Percentiles rank a stretch among this genome's conserved stretches.
Conservation (phyloP, 2,113 vertebrate species). For the Picathartes gymnocephalus region DNA sequence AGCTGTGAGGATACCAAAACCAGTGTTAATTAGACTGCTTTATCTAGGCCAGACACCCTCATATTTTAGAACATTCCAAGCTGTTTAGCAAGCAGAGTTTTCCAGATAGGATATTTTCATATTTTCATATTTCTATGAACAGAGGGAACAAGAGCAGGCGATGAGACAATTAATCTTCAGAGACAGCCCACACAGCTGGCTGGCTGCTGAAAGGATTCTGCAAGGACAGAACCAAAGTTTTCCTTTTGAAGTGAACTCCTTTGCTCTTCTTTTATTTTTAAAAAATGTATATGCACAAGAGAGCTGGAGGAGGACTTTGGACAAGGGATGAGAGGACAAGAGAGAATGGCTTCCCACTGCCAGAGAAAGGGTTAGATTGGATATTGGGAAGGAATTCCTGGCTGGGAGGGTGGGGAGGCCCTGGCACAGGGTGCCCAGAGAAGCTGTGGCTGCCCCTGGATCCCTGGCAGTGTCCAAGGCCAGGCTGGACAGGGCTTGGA, state of each 20-base stretch:
- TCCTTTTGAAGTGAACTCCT: constrained; percentile 45
- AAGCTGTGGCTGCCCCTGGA: background rate
- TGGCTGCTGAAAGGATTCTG: constrained; percentile 2
- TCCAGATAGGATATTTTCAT: constrained; percentile 43
- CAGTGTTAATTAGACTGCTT: background rate
- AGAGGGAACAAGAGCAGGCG: constrained; percentile 34
- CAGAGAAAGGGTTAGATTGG: background rate
- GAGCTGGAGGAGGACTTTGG: background rate
- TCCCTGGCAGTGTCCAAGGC: rapidly evolving
- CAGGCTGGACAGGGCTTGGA: rapidly evolving
- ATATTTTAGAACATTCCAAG: background rate
- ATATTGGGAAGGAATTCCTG: background rate
- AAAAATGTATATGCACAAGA: background rate
- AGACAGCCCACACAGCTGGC: constrained; percentile 62
- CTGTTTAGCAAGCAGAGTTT: constrained; percentile 19
- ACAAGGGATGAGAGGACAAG: background rate
- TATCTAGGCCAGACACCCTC: background rate
- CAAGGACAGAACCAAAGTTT: constrained; percentile 12
- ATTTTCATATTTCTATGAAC: constrained; percentile 58
- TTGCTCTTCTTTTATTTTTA: background rate
- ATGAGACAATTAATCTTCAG: constrained; percentile 61
- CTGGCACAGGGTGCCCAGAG: background rate
- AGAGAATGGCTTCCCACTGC: background rate
- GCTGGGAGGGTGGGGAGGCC: rapidly evolving
- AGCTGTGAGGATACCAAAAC: background rate